These are phyloP conservation scores for Teleogryllus occipitalis DNA, from an alignment of 1,140 invertebrate genomes.

Conservation along the genomic window DNA sequence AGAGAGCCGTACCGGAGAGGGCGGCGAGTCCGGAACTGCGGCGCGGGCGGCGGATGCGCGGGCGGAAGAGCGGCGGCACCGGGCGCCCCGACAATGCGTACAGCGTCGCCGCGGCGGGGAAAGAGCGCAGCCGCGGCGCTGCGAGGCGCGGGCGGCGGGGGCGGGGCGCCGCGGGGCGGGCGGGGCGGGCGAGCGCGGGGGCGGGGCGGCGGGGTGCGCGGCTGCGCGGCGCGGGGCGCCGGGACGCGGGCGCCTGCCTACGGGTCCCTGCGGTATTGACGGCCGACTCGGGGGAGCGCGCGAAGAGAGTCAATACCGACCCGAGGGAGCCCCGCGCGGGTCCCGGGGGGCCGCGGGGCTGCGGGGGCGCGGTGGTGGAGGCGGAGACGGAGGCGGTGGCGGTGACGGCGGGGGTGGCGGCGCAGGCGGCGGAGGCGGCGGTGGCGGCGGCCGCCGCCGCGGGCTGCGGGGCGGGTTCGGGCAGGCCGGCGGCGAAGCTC, in stretches of 20 bases:
- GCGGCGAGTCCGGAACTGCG: no score
- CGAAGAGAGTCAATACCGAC: conserved; percentile 38
- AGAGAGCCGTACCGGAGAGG: no score
- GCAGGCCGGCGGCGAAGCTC: no score
- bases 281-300: conserved; percentile 31
- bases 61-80: no score
- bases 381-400: no score
- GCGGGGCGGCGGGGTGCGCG: conserved; percentile 8
- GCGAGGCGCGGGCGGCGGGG: background rate
- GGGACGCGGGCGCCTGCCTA: background rate
- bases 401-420: no score
- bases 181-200: conserved; percentile 23
- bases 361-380: no score
- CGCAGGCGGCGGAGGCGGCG: no score
- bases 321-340: conserved; percentile 30
- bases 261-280: conserved; percentile 38
- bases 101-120: background rate
- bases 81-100: background rate
- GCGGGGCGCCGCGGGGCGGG: conserved; percentile 12
- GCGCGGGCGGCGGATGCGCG: no score
- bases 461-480: no score
- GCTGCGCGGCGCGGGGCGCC: no score
- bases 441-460: no score
- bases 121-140: background rate
- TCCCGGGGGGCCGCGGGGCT: conserved; percentile 10